Base-by-base conservation (phyloP, 37 sponge, comb jelly and placozoan species). In the Beroe forskalii region DNA sequence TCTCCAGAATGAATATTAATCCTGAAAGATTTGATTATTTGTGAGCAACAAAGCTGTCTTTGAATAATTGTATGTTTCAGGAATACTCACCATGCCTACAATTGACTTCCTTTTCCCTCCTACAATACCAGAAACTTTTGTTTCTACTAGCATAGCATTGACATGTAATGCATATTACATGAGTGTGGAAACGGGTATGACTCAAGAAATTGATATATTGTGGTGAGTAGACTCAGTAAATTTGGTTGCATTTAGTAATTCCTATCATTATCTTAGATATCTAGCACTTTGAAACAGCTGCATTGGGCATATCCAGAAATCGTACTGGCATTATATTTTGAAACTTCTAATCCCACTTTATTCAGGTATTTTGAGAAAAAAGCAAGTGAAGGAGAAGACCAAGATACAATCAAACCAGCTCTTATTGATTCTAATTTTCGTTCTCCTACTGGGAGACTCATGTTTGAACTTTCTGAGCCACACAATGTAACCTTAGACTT, bases 401-500 rank as follows among this genome's bases (percentile, higher is more conserved):
- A 32, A 19, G 32, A 19, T 36, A 69, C 36, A 36, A 2, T 69
- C 1, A 36, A 32, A 32, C 17, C 72, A 32, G 27, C 39, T 17
- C 35, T 69, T 17, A 35, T 69, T 20, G 32, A 43, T 48, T 80
- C 86, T 9, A 80, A 80, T 27, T 42, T 48, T 41, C 86, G 86
- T 2, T 80, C 86, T 1, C 28, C 38, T 6, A 30, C 37, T 80
- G 86, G 86, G 2, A 35, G 55, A 23, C 86, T 80, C 55, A 80
- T 80, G 86, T 80, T 80, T 80, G 86, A 80, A 22, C 22, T 80
- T 22, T 41, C 86, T 6, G 86, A 80, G 27, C 24, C 40, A 3
- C 12, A 28, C 22, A 80, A 80, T 38, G 28, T 48, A 22, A 80
- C 86, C 27, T 1, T 80, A 0, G 37, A 35, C 23, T 80, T 80